Conservation (phyloP, 1,140 invertebrate species). For the Anastrepha ludens region DNA sequence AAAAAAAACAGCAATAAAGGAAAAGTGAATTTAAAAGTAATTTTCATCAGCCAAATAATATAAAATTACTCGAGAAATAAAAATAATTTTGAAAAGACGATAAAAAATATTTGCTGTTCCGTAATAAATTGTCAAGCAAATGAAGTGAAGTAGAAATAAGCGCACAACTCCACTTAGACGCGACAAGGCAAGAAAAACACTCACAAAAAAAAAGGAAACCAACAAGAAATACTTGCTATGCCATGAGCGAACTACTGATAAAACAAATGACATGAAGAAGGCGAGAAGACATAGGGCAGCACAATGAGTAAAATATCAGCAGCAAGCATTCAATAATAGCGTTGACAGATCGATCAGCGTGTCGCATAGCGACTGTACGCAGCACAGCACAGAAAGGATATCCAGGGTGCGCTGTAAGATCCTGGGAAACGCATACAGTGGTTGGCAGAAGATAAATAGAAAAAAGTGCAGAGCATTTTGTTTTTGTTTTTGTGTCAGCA, state of each 20-base stretch:
- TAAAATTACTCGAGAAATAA: neutral
- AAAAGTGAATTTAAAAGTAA: conserved; percentile 40
- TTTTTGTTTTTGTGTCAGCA: neutral
- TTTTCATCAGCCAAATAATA: conserved; percentile 24
- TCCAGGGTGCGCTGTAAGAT: neutral
- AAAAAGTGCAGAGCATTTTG: too few species aligned
- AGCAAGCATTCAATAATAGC: conserved; percentile 31
- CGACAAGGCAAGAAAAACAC: neutral
- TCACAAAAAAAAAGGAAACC: neutral
- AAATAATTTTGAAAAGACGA: conserved; percentile 1
- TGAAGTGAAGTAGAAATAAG: conserved; percentile 31
- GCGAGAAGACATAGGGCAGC: neutral
- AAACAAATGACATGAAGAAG: conserved; percentile 32
- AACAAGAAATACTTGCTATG: neutral
- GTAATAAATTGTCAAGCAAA: conserved; percentile 35
- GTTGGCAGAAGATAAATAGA: too few species aligned
- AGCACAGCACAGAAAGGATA: conserved; percentile 16
- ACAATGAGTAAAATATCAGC: conserved; percentile 20
- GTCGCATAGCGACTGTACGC: neutral
- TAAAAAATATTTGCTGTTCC: conserved; percentile 1
- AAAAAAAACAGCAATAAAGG: neutral
- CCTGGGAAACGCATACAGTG: neutral
- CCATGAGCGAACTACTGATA: neutral
- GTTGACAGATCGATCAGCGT: conserved; percentile 42
- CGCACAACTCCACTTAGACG: neutral